phyloP scores from a whole-genome alignment of 2,888 invertebrate genomes.

The Dryobotodes eremita region DNA sequence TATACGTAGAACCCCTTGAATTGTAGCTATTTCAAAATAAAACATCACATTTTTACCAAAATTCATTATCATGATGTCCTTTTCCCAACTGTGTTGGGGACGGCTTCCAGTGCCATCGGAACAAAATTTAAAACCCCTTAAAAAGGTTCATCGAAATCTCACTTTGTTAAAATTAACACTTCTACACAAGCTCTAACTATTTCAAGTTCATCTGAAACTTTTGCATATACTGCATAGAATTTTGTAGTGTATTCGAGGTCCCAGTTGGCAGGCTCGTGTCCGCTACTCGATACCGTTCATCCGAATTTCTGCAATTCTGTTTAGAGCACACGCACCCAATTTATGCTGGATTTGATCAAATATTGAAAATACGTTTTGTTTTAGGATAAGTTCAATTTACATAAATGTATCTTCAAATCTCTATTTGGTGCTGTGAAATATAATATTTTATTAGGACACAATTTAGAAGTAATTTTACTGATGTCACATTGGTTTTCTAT shows the following conservation, averaged over 20 bases:
- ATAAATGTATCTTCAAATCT: background rate
- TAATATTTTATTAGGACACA: background rate
- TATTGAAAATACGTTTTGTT: constrained; percentile 31
- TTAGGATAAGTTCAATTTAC: background rate
- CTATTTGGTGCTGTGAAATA: background rate
- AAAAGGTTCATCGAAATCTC: background rate
- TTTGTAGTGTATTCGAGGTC: constrained; percentile 73
- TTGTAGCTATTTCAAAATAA: background rate
- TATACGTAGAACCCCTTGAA: no score
- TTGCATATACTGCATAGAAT: constrained; percentile 71
- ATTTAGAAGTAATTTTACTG: background rate
- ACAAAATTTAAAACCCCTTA: no score
- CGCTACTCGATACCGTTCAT: constrained; percentile 74
- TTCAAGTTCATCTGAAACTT: constrained; percentile 1
- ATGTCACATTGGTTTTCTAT: background rate
- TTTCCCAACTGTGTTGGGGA: no score
- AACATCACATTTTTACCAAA: no score
- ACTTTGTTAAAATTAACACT: background rate
- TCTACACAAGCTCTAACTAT: background rate
- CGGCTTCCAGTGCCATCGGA: no score
- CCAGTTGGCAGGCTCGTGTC: constrained; percentile 75
- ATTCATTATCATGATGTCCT: no score
- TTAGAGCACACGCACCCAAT: constrained; percentile 59
- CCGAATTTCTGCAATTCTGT: constrained; percentile 79
- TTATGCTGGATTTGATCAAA: constrained; percentile 46